Evolutionary conservation across 2,797 vertebrate species (phyloP).

Genomic region (Tapera naevia): DNA sequence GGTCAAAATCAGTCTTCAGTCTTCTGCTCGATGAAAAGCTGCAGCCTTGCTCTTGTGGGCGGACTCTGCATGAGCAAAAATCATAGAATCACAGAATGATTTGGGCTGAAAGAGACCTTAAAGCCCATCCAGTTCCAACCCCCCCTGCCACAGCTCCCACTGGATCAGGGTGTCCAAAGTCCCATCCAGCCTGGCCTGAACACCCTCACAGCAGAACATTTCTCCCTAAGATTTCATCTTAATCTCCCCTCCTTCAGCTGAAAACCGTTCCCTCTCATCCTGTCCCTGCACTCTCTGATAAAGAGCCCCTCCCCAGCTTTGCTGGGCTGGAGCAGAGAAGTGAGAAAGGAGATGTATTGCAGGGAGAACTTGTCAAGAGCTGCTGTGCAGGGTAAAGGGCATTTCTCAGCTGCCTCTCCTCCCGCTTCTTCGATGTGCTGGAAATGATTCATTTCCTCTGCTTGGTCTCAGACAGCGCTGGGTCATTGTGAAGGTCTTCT

Average conservation of each 20-base stretch:
- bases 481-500: conserved; percentile 1
- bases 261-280: too few species aligned
- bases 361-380: not conserved
- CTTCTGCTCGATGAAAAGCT: not conserved
- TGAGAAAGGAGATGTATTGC: not conserved
- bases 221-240: too few species aligned
- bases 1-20: not conserved
- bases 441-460: not conserved
- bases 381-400: not conserved
- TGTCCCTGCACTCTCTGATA: too few species aligned
- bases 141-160: too few species aligned
- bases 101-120: too few species aligned
- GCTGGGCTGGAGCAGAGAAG: not conserved
- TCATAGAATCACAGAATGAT: too few species aligned
- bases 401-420: not conserved
- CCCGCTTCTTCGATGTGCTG: not conserved
- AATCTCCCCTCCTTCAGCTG: too few species aligned
- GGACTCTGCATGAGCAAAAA: not conserved
- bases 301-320: too few species aligned
- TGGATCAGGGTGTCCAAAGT: too few species aligned
- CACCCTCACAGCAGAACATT: too few species aligned
- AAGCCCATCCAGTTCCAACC: too few species aligned
- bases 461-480: not conserved
- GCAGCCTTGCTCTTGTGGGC: not conserved
- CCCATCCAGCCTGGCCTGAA: too few species aligned